Base-by-base conservation (phyloP, 2,797 vertebrate species). In the Hippopotamyrus pictus region DNA sequence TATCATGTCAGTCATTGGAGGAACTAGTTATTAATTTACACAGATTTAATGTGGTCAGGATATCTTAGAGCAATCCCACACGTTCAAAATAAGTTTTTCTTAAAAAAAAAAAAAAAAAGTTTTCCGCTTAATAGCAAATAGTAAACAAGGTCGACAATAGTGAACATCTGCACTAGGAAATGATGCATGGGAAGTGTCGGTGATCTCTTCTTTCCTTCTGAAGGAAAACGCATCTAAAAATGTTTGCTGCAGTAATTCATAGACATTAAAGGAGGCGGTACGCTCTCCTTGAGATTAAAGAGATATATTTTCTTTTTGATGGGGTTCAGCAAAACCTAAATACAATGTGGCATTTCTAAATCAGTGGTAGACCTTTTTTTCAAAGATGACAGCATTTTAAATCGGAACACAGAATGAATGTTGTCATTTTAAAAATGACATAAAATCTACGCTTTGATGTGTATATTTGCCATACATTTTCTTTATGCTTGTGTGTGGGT, bases 301-400 rank as follows among this genome's bases (percentile, higher is more conserved):
- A n/a, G 76, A 90, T 88, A 88, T 12, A 41, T 79, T 33, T 14
- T 41, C 6, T 25, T 90, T 88, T 82, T 33, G 69, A 79, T 51
- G 41, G 3, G 84, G 8, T 22, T 79, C 44, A 8, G 33, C 25
- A 88, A 83, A 82, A 88, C 86, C 88, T 0, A 86, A 90, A 92
- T 87, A 57, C 57, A 82, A 91, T 92, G 90, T 92, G 92, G 89
- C 92, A 86, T 93, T 94, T 95, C 93, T 92, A 91, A 92, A 94
- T 92, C 93, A 92, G 54, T 91, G 93, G 90, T 76, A 91, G 88
- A 89, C 73, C 88, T 85, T 90, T 41, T 41, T 51, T 50, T 92
- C 89, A 90, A 87, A 88, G 89, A 90, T 92, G 90, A 73, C 19
- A 73, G 41, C 6, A 54, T 88, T 89, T 86, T 57, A 22, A 90